A percentile compares a stretch with the other conserved stretches of the same genome.
Conservation (phyloP, 2,113 vertebrate species). For the Bubalus kerabau region DNA sequence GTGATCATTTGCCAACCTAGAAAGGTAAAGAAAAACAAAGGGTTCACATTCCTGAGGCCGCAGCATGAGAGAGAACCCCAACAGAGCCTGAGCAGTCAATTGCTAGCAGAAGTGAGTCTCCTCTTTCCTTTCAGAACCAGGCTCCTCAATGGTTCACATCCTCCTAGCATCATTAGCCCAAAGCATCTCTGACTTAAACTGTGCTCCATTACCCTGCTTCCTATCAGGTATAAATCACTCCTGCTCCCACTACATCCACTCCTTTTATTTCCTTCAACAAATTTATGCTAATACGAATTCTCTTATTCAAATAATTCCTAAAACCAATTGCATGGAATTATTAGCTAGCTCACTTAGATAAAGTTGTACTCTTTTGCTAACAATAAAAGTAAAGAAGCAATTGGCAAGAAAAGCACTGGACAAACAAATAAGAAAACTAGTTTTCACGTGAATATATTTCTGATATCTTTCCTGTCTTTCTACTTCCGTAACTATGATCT, state of each 20-base stretch:
- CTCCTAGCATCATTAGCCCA: background rate
- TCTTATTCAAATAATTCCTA: background rate
- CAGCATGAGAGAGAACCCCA: background rate
- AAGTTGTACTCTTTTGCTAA: background rate
- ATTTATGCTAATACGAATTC: background rate
- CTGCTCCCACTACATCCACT: background rate
- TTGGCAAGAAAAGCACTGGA: background rate
- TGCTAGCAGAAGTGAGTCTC: background rate
- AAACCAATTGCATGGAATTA: background rate
- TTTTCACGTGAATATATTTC: background rate
- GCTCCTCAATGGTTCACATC: background rate
- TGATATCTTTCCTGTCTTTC: background rate
- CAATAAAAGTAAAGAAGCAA: background rate
- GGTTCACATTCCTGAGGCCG: background rate
- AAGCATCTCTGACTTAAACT: background rate
- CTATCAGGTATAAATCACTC: background rate
- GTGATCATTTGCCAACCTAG: background rate
- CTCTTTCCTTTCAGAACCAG: background rate
- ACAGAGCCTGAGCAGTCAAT: background rate
- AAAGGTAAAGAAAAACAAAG: background rate
- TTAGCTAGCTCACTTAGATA: background rate
- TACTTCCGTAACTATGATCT: background rate
- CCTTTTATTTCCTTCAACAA: background rate
- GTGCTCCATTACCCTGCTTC: background rate
- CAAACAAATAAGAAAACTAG: background rate